Evolutionary conservation across 2,113 vertebrate genomes (phyloP), one percentile per base, ranked within the genome.

Genomic region (Ceyx margarethae): DNA sequence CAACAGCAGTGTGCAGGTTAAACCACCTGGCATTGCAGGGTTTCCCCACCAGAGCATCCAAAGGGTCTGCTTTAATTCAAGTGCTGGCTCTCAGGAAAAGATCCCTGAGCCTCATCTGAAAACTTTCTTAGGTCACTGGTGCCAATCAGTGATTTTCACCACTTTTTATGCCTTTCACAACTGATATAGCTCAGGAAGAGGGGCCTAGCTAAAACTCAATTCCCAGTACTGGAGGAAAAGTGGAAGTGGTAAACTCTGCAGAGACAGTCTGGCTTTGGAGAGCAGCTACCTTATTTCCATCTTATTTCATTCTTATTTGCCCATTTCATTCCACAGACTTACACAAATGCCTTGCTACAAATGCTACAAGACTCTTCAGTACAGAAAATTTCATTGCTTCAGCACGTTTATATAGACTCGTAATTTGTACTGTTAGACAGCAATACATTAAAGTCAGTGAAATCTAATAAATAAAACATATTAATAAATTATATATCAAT

Each of bases 381-480:
- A 25, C 83, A 74, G 31, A 77, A 79, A 85, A 86, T 57, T 6
- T 61, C 42, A 61, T 26, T 72, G 72, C 67, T 88, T 84, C 58
- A 88, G 56, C 14, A 8, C 1, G 1, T 75, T 64, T 78, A 51
- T 45, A 53, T 1, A 65, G 61, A 61, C 10, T 45, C 5, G 4
- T 45, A 87, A 89, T 92, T 61, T 84, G 77, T 53, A 88, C 26
- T 45, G 35, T 84, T 84, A 86, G 57, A 31, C 26, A 33, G 50
- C 0, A 6, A 78, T 46, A 78, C 23, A 83, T 61, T 84, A 65
- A 86, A 84, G 18, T 31, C 51, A 78, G 17, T 42, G 64, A 83
- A 94, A 83, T 90, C 56, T 90, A 88, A 81, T 83, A 88, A 90
- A 91, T 90, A 84, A 94, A 94, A 81, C 28, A 64, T 71, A 93